phyloP scores from a whole-genome alignment of 2,797 vertebrate species.

The Neoniphon sammara region DNA sequence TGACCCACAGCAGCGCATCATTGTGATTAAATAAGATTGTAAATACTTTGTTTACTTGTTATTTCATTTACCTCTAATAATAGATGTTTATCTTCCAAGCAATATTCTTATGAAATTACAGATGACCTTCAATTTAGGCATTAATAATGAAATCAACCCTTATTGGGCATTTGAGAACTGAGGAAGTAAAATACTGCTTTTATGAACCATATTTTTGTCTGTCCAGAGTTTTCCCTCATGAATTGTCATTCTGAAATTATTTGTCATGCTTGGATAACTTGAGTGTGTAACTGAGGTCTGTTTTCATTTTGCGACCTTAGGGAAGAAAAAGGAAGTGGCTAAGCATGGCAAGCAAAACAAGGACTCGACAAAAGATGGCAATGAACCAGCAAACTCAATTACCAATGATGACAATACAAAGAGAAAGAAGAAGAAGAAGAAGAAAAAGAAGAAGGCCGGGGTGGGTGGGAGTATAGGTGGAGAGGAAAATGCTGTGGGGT shows the following conservation, averaged over 20 bases:
- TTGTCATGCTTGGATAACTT: too few relatives aligned
- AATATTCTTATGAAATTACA: too few relatives aligned
- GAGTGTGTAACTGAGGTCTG: background rate
- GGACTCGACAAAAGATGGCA: background rate
- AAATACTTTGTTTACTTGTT: too few relatives aligned
- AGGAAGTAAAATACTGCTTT: background rate
- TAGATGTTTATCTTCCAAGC: too few relatives aligned
- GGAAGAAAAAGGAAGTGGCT: conserved; percentile 39
- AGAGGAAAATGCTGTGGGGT: background rate
- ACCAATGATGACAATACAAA: conserved; percentile 25
- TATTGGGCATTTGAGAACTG: background rate
- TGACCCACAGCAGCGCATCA: too few relatives aligned
- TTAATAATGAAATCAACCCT: too few relatives aligned
- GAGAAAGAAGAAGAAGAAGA: conserved; percentile 56
- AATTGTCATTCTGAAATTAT: background rate
- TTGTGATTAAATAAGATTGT: too few relatives aligned
- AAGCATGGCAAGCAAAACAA: background rate
- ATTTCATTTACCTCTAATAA: too few relatives aligned
- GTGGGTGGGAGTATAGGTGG: background rate
- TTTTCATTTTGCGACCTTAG: conserved; percentile 49
- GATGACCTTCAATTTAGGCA: too few relatives aligned
- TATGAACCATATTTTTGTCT: background rate
- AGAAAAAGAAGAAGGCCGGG: conserved; percentile 25
- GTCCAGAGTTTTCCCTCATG: background rate
- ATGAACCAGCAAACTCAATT: background rate